A percentile compares a stretch with the other conserved stretches of the same genome.
Evolutionary conservation across 2,888 invertebrate genomes (phyloP).

Genomic region (Stenolophus ochropezus): DNA sequence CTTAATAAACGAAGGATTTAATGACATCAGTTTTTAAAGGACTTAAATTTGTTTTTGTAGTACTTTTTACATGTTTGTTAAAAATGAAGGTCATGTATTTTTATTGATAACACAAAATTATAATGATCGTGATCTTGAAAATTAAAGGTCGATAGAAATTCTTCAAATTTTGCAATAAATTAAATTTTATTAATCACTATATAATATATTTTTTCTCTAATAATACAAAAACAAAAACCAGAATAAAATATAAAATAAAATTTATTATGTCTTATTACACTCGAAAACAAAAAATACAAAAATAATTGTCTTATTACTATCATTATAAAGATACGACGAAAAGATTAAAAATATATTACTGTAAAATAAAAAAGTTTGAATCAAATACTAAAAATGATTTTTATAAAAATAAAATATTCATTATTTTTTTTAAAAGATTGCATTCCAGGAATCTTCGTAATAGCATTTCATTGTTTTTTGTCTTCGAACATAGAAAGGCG

Average conservation of each 20-base stretch:
- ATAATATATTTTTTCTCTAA: no score
- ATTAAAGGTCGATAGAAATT: not conserved
- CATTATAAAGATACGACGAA: not conserved
- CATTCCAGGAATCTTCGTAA: no score
- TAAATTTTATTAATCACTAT: no score
- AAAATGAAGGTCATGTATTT: slow-evolving; percentile 12
- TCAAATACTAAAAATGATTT: not conserved
- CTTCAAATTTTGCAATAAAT: not conserved
- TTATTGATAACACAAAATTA: not conserved
- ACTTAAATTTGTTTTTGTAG: not conserved
- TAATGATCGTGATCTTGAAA: slow-evolving; percentile 12
- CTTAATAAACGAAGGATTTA: not conserved
- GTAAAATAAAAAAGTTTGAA: not conserved
- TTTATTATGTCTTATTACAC: not conserved
- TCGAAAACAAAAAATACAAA: not conserved
- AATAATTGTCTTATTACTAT: not conserved
- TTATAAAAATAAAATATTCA: no score
- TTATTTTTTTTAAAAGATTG: no score
- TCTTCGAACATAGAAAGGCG: no score
- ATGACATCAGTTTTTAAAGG: not conserved
- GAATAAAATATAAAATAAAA: not conserved
- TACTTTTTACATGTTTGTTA: not conserved
- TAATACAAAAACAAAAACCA: not conserved
- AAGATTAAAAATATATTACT: not conserved
- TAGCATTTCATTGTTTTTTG: no score